A percentile compares a stretch with the other conserved stretches of the same genome.
phyloP scores from a whole-genome alignment of 2,888 invertebrate genomes.

The Anoncus sp. region DNA sequence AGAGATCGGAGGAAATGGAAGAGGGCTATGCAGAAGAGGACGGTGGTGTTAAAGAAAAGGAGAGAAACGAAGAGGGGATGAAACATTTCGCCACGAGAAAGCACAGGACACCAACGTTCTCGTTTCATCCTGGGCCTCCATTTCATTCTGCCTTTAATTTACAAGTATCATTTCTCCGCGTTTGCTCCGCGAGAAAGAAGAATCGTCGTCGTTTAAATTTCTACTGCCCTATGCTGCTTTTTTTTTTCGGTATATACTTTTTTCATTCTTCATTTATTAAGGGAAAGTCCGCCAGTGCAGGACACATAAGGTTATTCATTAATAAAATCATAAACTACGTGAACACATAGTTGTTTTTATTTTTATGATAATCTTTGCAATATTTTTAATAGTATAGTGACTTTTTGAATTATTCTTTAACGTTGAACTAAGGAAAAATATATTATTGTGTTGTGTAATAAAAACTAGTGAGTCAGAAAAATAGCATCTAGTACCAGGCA shows the following conservation, averaged over 20 bases:
- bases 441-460: no score
- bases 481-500: no score
- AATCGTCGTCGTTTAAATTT: conserved; percentile 47
- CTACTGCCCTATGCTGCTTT: conserved; percentile 31
- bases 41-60: conserved; percentile 46
- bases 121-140: conserved; percentile 54
- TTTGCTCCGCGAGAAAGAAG: conserved; percentile 37
- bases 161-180: conserved; percentile 75
- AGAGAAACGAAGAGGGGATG: conserved; percentile 44
- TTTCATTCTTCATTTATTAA: conserved; percentile 14
- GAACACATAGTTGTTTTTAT: no score
- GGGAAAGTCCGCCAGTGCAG: no score
- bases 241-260: conserved; percentile 7
- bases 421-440: no score
- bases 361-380: no score
- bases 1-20: conserved; percentile 55
- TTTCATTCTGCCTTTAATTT: conserved; percentile 69
- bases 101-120: conserved; percentile 63
- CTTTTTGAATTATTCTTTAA: no score
- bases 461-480: no score
- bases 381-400: no score
- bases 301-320: no score
- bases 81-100: conserved; percentile 69
- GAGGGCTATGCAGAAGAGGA: conserved; percentile 34
- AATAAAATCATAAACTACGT: no score